These are phyloP conservation scores for Pachypanchax playfairii DNA, from an alignment of 2,113 vertebrate genomes.

Conservation along the genomic window DNA sequence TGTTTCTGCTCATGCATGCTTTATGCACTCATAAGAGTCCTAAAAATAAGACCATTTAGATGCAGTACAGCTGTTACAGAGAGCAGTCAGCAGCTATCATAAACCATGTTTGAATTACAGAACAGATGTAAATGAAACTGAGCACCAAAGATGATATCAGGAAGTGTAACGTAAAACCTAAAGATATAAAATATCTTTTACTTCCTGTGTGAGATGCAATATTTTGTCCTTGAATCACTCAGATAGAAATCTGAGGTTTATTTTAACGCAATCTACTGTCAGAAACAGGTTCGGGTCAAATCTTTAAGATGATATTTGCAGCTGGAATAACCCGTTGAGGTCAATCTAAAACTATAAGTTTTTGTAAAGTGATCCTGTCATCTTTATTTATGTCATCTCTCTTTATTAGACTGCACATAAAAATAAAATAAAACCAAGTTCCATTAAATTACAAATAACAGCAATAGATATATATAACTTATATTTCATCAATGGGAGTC, in stretches of 20 bases:
- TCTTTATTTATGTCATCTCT: conserved; percentile 10
- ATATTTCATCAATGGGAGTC: background rate
- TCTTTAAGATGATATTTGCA: background rate
- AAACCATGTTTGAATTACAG: conserved; percentile 21
- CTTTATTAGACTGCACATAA: background rate
- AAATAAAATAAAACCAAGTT: too few relatives aligned
- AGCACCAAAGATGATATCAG: conserved; percentile 12
- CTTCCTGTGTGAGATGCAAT: background rate
- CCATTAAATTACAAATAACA: background rate
- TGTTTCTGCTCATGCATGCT: conserved; percentile 2
- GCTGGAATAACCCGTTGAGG: background rate
- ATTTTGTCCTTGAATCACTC: background rate
- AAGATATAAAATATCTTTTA: conserved; percentile 4
- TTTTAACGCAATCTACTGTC: conserved; percentile 4
- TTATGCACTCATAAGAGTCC: conserved; percentile 13
- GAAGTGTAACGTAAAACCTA: conserved; percentile 10
- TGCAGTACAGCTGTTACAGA: conserved; percentile 14
- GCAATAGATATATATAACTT: background rate
- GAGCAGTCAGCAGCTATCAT: conserved; percentile 19
- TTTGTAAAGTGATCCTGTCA: conserved; percentile 1
- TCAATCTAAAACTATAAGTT: conserved; percentile 3
- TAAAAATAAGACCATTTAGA: conserved; percentile 14
- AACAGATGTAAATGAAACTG: conserved; percentile 21
- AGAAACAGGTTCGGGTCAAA: conserved; percentile 2
- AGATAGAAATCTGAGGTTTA: conserved; percentile 26